These are phyloP conservation scores for Sabellastarte sp. DNA, from an alignment of 2,888 invertebrate genomes.

Conservation along the genomic window DNA sequence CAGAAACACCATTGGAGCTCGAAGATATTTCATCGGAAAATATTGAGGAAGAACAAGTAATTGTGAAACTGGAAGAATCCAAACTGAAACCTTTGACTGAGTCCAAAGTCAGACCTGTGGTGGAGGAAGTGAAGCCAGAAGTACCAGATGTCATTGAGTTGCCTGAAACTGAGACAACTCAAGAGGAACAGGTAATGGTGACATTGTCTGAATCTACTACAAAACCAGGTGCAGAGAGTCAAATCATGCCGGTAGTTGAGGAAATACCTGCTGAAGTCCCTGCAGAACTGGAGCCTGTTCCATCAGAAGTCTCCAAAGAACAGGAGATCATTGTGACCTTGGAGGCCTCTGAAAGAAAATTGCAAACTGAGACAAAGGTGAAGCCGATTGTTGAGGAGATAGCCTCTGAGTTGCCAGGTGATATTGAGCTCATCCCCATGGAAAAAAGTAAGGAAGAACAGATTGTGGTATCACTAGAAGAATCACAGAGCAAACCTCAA, in stretches of 20 bases:
- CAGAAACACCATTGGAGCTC: no score
- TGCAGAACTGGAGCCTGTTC: neutral
- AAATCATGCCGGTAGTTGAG: neutral
- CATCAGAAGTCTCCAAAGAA: constrained; percentile 5
- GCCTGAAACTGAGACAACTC: neutral
- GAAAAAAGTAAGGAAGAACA: constrained; percentile 11
- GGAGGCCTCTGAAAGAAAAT: constrained; percentile 9
- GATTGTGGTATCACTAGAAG: constrained; percentile 1
- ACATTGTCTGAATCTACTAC: neutral
- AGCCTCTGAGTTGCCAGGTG: neutral
- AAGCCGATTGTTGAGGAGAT: constrained; percentile 3
- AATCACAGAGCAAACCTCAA: neutral
- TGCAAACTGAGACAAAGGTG: constrained; percentile 7
- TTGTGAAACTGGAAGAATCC: neutral
- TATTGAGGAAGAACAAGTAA: constrained; percentile 4
- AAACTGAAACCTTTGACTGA: constrained; percentile 1
- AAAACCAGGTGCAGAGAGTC: neutral
- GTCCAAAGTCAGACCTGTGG: constrained; percentile 7
- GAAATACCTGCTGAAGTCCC: constrained; percentile 5
- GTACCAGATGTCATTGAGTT: neutral
- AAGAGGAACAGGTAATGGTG: neutral
- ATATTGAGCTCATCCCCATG: neutral
- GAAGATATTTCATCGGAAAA: no score
- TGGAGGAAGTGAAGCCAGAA: constrained; percentile 6
- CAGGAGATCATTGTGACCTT: constrained; percentile 11